Evolutionary conservation across 2,113 vertebrate genomes (phyloP), one percentile per base, ranked within the genome.

Genomic region (Rhineura floridana): DNA sequence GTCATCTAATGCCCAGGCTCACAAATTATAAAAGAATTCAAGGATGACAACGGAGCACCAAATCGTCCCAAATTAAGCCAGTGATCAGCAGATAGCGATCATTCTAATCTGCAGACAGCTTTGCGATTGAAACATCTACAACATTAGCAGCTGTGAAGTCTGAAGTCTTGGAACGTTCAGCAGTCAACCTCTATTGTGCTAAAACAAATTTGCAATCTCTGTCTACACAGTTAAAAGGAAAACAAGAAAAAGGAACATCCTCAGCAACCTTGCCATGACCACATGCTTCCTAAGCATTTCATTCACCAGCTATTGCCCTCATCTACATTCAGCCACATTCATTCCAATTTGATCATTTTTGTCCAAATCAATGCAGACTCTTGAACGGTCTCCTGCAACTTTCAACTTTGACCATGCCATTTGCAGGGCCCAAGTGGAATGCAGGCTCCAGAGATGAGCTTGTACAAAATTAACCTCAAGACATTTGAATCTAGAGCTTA

Each of bases 321-420:
- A 91, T 94, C 62, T 50, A 6, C 73, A 94, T 91, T 93, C 95
- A 87, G 87, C 89, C 89, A 67, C 86, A 83, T 88, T 88, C 70
- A 67, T n/a, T 83, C 90, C 73, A 91, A 42, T 89, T 62, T 50
- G 91, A 84, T 90, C 88, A 36, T 91, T 82, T 85, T 94, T 89
- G 76, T 87, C 85, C 88, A 85, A 84, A 91, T 90, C 92, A 87
- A 93, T 92, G 86, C 83, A 88, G 90, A 92, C 85, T 87, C 93
- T 90, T 80, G 84, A 76, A 92, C 87, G 82, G 90, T 88, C 92
- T 93, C 93, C 92, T 90, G 91, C 92, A 96, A 96, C 95, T 96
- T 96, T 93, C 91, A 94, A 94, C 93, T 95, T 95, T 94, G 92
- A 91, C 88, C 91, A 77, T 85, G 85, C 73, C 76, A 73, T 83